Base-by-base conservation (phyloP, 2,797 vertebrate genomes). In the Mormyrops boulengeri region DNA sequence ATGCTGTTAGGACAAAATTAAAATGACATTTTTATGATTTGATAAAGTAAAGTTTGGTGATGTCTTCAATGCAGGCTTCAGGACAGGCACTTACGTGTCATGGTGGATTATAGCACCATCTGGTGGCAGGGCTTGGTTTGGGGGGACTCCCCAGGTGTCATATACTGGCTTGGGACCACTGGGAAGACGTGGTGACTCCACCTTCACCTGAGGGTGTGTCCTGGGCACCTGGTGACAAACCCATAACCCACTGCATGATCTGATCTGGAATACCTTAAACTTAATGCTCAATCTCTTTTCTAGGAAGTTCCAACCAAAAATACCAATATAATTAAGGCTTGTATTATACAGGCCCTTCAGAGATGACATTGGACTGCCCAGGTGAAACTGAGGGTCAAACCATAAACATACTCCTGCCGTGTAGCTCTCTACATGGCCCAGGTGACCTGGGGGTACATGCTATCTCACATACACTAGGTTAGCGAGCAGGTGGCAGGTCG, bases 191-290 rank as follows among this genome's bases (percentile, higher is more conserved):
- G 94, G 90, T 88, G 91, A 93, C 90, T 96, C 96, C 73, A 91
- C 91, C 92, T 96, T 95, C 92, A 93, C 92, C 91, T 96, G 96
- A 7, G 95, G 95, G 92, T 95, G 92, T 47, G 57, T 9, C 85
- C 90, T 91, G 30, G 89, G 91, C 44, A 92, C 66, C 91, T 92
- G 47, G 53, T 22, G 44, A 89, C 47, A 52, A 6, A 88, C 19
- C 50, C 14, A 87, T 19, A 6, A 55, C 12, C 26, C 50, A 55
- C 17, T 60, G 52, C 17, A 80, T 80, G 73, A 41, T 38, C 34
- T 8, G 17, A 80, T 80, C 34, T 80, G 17, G 73, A 17, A 80
- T 17, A 44, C 73, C 38, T 80, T 44, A 17, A 17, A 44, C 73
- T 19, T 80, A 44, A 0, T 19, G 55, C 17, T 57, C 14, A 52